Percentiles rank a stretch among this genome's conserved stretches.
Conservation (phyloP, 1,140 invertebrate species). For the Charaxes varanes region DNA sequence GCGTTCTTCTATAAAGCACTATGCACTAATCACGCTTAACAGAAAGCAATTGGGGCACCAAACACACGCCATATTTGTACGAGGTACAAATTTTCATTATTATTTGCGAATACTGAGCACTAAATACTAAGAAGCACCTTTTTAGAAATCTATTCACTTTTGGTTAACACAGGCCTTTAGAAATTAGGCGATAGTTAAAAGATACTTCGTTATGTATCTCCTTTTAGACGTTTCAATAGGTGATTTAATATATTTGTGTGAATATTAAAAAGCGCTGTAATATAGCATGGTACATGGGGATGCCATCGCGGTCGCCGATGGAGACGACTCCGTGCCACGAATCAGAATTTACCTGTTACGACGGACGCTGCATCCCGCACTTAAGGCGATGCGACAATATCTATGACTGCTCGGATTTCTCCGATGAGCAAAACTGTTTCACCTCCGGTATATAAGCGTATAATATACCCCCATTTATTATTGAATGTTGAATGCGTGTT, state of each 20-base stretch:
- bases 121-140: too few species aligned
- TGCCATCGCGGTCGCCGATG: slow-evolving; percentile 39
- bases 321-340: slow-evolving; percentile 60
- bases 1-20: slow-evolving; percentile 3
- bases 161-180: neutral
- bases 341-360: slow-evolving; percentile 78
- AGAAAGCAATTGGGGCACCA: slow-evolving; percentile 4
- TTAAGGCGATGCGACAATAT: slow-evolving; percentile 87
- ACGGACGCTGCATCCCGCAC: slow-evolving; percentile 79
- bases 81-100: neutral
- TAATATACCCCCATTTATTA: slow-evolving; percentile 23
- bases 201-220: too few species aligned
- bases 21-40: slow-evolving; percentile 16
- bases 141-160: neutral
- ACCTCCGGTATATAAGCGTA: slow-evolving; percentile 53
- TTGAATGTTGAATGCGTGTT: slow-evolving; percentile 32
- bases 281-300: slow-evolving; percentile 49
- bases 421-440: slow-evolving; percentile 92
- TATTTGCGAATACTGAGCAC: slow-evolving; percentile 1
- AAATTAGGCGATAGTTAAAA: too few species aligned
- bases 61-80: slow-evolving; percentile 1
- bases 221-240: neutral
- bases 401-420: slow-evolving; percentile 93
- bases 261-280: slow-evolving; percentile 25
- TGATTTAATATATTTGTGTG: neutral